A percentile compares a stretch with the other conserved stretches of the same genome.
These are phyloP conservation scores for Baccha elongata DNA, from an alignment of 2,888 invertebrate genomes.

Conservation along the genomic window DNA sequence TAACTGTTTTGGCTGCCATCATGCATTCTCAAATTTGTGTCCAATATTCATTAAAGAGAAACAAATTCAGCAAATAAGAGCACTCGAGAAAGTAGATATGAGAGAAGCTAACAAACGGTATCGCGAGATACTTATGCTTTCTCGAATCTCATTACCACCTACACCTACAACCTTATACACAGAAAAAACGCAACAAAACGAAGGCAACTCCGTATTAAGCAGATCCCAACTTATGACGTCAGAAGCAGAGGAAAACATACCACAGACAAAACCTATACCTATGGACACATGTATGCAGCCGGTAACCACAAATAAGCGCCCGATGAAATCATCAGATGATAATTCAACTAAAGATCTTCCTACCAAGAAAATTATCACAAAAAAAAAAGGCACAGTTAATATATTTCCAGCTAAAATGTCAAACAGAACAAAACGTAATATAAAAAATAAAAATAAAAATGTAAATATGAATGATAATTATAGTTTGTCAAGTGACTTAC, in stretches of 20 bases:
- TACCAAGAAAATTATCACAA: neutral
- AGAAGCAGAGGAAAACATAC: neutral
- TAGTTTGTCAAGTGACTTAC: neutral
- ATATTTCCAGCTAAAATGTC: neutral
- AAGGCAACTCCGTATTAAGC: too few relatives aligned
- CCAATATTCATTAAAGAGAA: constrained; percentile 10
- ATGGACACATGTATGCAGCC: too few relatives aligned
- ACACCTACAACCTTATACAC: neutral
- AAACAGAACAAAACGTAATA: neutral
- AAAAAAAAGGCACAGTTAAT: neutral
- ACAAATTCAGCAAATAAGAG: constrained; percentile 11
- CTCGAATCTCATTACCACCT: neutral
- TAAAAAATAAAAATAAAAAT: neutral
- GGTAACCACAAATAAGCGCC: neutral
- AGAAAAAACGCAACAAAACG: too few relatives aligned
- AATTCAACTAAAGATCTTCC: neutral
- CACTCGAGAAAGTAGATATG: constrained; percentile 13
- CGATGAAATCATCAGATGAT: constrained; percentile 9
- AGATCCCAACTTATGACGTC: too few relatives aligned
- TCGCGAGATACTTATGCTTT: neutral
- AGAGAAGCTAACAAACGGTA: constrained; percentile 19
- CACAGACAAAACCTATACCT: neutral
- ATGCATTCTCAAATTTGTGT: constrained; percentile 16
- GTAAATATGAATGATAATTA: neutral
- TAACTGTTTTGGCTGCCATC: constrained; percentile 2